Evolutionary conservation across 1,140 invertebrate genomes (phyloP).

Genomic region (Cecropterus lyciades): DNA sequence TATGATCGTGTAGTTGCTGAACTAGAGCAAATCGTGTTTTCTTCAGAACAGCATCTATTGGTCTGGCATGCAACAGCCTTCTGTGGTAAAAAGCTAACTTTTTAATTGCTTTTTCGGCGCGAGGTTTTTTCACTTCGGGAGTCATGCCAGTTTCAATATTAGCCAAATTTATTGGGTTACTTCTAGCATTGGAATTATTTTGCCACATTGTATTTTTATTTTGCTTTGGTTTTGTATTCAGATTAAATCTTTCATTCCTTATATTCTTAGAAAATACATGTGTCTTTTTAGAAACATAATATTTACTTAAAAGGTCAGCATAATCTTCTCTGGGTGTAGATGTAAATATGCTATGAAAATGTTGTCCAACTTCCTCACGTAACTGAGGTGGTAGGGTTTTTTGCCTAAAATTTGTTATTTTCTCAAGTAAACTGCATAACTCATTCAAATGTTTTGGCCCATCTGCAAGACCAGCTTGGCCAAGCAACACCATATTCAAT

Average conservation of each 20-base stretch:
- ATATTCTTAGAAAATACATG: slow-evolving; percentile 47
- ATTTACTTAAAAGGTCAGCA: slow-evolving; percentile 71
- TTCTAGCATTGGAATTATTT: slow-evolving; percentile 28
- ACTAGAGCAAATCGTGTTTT: slow-evolving; percentile 50
- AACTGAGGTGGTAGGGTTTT: slow-evolving; percentile 68
- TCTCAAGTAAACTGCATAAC: slow-evolving; percentile 69
- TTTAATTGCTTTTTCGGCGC: slow-evolving; percentile 38
- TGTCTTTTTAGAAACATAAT: slow-evolving; percentile 50
- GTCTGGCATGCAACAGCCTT: slow-evolving; percentile 48
- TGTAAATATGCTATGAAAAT: slow-evolving; percentile 81
- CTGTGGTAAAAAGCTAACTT: slow-evolving; percentile 58
- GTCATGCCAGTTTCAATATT: slow-evolving; percentile 4
- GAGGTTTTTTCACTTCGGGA: neutral
- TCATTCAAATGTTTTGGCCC: slow-evolving; percentile 79
- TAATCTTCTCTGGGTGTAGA: slow-evolving; percentile 77
- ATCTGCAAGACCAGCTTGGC: slow-evolving; percentile 82
- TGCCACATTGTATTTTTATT: slow-evolving; percentile 41
- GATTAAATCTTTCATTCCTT: slow-evolving; percentile 44
- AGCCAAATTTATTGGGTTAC: slow-evolving; percentile 5
- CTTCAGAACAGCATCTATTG: slow-evolving; percentile 47
- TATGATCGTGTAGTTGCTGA: slow-evolving; percentile 50
- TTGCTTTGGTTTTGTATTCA: slow-evolving; percentile 44
- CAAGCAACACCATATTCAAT: slow-evolving; percentile 84
- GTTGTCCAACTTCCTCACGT: slow-evolving; percentile 79
- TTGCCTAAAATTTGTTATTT: slow-evolving; percentile 67